Evolutionary conservation across 64 coral and sea anemone species (phyloP), one percentile per base, ranked within the genome.

Genomic region (Porites australiensis): DNA sequence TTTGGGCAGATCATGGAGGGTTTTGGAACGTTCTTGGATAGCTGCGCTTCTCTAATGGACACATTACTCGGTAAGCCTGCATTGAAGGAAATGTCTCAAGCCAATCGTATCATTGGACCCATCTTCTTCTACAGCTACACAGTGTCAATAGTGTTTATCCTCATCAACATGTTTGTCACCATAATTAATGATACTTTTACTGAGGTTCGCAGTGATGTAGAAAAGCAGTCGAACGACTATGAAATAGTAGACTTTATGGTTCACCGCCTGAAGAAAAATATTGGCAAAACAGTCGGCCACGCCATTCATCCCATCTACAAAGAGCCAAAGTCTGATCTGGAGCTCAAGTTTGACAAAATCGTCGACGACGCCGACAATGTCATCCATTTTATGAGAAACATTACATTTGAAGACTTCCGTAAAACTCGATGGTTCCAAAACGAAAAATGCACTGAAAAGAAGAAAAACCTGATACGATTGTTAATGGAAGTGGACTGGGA

Each of bases 251-350:
- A 88, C 47, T 91, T 72, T 59, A 89, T 91, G 8, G 55, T 82
- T 27, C 90, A 92, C 52, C 83, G 74, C 13, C 18, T 98, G 6
- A 98, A 98, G 78, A 58, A 87, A 13, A 14, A 77, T 20, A 75
- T 88, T 48, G 90, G 90, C 22, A 70, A 70, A 21, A 5, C 16
- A 47, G 12, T 73, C 57, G 27, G 65, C 90, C 9, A 67, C 90
- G 0, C 86, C 87, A 15, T 89, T 96, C 6, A 89, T 82, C 16
- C 94, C 94, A 6, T 93, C 12, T 96, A 96, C 16, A 96, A 96
- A 75, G 84, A 76, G 9, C 59, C 63, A 18, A 74, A 89, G 78
- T 89, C 94, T 13, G 81, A 93, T 23, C 75, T 96, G 19, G 90
- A 88, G 22, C 58, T 75, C 12, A 90, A 88, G 4, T 45, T 96